Base-by-base conservation (phyloP, 2,888 invertebrate genomes). In the Melanotus villosus region DNA sequence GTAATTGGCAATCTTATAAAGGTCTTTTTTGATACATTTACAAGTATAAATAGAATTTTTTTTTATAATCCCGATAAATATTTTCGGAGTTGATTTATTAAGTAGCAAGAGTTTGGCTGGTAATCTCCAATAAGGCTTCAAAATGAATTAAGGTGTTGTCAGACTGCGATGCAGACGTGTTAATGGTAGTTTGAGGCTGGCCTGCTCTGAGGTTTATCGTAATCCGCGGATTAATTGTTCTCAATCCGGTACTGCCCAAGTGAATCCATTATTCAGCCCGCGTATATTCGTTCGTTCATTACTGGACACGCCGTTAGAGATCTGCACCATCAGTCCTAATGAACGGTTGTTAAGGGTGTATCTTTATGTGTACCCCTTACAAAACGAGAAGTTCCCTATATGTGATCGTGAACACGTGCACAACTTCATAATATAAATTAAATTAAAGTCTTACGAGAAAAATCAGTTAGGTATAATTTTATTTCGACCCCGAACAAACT, bases 251-350 rank as follows among this genome's bases (percentile, higher is more conserved):
- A 68, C 68, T 68, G 68, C 41, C 43, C 68, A 64, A 65, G 57
- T 58, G 45, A 68, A 65, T 68, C 59, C 64, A 68, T 68, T 68
- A 68, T 68, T 68, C 68, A 68, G 45, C 32, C 34, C 58, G 52
- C 68, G 68, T 68, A 68, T 64, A 68, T 68, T 64, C 60, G 57
- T 26, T 26, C 64, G 54, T 68, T 68, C 68, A 68, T 68, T 68
- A 68, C 64, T 65, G 68, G 65, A 68, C 68, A 59, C 68, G 59
- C 58, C 59, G 65, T 68, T 68, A 64, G 58, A 68, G 56, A 68
- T 63, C 63, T 68, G 62, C 50, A 57, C 68, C 63, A 68, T 68
- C 68, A 59, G 59, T 43, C 68, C 58, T 68, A 65, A 68, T 65
- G 68, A 68, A 58, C 58, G 59, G 63, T 68, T 68, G 64, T 57